Evolutionary conservation across 2,113 vertebrate species (phyloP).

Genomic region (Triplophysa rosa): DNA sequence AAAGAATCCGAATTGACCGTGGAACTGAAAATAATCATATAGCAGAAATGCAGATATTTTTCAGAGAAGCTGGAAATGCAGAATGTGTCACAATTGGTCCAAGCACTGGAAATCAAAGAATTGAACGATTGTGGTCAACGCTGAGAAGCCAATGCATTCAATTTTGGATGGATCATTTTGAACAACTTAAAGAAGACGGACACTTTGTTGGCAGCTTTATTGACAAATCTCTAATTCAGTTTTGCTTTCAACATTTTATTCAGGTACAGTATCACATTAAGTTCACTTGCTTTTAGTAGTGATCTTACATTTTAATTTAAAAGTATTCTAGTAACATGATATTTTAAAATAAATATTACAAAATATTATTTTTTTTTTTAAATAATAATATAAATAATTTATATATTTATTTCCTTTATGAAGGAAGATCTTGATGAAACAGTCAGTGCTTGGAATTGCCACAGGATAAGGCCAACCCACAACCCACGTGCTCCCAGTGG

Average conservation of each 20-base stretch:
- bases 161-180: too few relatives aligned
- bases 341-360: background rate
- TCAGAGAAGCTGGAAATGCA: too few relatives aligned
- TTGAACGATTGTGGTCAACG: conserved; percentile 35
- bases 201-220: too few relatives aligned
- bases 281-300: background rate
- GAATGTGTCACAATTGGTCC: too few relatives aligned
- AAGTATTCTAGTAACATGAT: background rate
- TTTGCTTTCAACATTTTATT: conserved; percentile 37
- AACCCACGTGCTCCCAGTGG: conserved; percentile 26
- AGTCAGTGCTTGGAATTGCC: conserved; percentile 26
- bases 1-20: too few relatives aligned
- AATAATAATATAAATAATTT: background rate
- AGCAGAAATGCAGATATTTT: too few relatives aligned
- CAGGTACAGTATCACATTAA: conserved; percentile 3
- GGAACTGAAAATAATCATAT: too few relatives aligned
- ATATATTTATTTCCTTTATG: background rate
- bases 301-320: background rate
- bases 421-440: conserved; percentile 4
- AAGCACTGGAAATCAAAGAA: too few relatives aligned
- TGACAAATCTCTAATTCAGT: conserved; percentile 40
- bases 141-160: too few relatives aligned
- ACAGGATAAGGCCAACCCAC: conserved; percentile 31
- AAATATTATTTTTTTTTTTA: background rate
- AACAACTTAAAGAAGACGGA: too few relatives aligned